Percentiles rank a stretch among this genome's conserved stretches.
These are phyloP conservation scores for Micromussa lordhowensis DNA, from an alignment of 92 coral and sea anemone genomes.

Conservation along the genomic window DNA sequence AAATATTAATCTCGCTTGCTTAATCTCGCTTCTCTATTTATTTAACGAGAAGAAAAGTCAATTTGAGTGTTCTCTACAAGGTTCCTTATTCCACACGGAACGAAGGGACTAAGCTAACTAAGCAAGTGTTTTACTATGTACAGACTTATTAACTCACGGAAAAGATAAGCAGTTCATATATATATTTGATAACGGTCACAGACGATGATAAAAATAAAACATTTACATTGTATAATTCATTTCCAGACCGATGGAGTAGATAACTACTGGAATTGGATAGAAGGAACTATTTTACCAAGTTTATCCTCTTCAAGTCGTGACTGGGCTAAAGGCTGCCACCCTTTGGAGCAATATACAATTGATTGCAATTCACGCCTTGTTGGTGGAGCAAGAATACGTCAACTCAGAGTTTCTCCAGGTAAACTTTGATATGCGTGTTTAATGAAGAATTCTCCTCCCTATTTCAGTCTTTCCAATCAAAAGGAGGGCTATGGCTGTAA, in stretches of 20 bases:
- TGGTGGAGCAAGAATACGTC: slow-evolving; percentile 91
- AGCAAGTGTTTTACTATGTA: too few relatives aligned
- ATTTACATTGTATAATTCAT: too few relatives aligned
- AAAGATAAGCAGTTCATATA: neutral
- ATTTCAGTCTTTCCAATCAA: neutral
- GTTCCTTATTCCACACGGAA: too few relatives aligned
- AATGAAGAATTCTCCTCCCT: neutral
- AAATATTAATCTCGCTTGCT: too few relatives aligned
- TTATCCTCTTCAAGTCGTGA: slow-evolving; percentile 72
- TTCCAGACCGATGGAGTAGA: slow-evolving; percentile 57
- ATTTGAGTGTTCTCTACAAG: too few relatives aligned
- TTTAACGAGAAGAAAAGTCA: too few relatives aligned
- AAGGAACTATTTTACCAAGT: slow-evolving; percentile 74
- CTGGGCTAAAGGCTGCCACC: slow-evolving; percentile 80
- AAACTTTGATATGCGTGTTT: neutral
- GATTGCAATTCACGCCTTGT: slow-evolving; percentile 83
- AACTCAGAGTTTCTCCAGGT: slow-evolving; percentile 85
- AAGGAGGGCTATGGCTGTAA: neutral
- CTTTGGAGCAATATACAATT: slow-evolving; percentile 66
- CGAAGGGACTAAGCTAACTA: too few relatives aligned
- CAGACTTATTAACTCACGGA: too few relatives aligned
- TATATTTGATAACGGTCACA: too few relatives aligned
- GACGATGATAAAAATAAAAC: neutral
- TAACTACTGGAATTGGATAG: slow-evolving; percentile 87
- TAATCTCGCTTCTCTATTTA: too few relatives aligned